Conservation (phyloP, 2,888 invertebrate genomes). For the Apocheima hispidaria region DNA sequence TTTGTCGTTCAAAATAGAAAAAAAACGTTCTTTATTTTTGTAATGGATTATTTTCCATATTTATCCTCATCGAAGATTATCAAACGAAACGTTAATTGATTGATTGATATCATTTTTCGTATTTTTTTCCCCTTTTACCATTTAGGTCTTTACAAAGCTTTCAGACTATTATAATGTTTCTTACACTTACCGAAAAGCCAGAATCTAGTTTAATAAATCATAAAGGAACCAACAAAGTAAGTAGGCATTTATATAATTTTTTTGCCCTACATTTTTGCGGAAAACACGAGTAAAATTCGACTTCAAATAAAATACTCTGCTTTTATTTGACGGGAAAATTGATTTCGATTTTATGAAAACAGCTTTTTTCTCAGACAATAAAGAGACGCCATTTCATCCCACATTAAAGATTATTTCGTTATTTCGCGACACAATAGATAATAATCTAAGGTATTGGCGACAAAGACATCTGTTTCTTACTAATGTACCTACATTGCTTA, state of each 20-base stretch:
- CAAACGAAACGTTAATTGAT: background rate
- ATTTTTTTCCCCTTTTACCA: no score
- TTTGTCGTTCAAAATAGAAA: conserved; percentile 23
- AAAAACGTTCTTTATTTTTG: background rate
- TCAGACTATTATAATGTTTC: background rate
- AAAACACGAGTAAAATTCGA: conserved; percentile 1
- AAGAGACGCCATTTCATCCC: conserved; percentile 15
- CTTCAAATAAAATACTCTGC: background rate
- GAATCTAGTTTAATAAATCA: background rate
- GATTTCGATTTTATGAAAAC: conserved; percentile 16
- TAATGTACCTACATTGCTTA: no score
- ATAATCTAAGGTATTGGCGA: conserved; percentile 16
- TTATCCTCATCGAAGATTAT: background rate
- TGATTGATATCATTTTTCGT: background rate
- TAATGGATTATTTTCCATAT: conserved; percentile 7
- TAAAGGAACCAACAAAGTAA: background rate
- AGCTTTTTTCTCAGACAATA: background rate
- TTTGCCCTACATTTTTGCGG: background rate
- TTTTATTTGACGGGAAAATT: conserved; percentile 8
- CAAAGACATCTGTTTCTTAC: conserved; percentile 13
- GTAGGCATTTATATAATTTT: background rate
- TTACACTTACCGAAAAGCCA: background rate
- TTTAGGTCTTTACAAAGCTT: background rate
- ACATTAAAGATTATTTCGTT: conserved; percentile 27
- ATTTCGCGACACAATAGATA: conserved; percentile 29